A percentile compares a stretch with the other conserved stretches of the same genome.
These are phyloP conservation scores for Neolamprologus fasciatus DNA, from an alignment of 2,113 vertebrate species.

Conservation along the genomic window DNA sequence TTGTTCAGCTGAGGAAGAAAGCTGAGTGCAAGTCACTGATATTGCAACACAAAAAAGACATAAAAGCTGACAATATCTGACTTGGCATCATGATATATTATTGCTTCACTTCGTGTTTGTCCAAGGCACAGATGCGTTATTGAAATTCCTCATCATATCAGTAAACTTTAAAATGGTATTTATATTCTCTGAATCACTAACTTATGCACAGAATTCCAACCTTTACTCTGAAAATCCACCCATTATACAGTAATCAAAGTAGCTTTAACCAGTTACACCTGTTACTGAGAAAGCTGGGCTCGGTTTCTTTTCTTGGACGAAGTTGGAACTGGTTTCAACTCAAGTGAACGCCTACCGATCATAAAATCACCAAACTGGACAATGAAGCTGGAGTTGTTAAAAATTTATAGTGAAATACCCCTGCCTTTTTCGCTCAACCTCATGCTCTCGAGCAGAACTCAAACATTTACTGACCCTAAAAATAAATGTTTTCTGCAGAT, in stretches of 20 bases:
- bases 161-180: neutral
- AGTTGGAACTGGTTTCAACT: conserved; percentile 35
- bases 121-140: neutral
- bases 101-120: neutral
- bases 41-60: neutral
- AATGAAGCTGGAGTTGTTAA: conserved; percentile 58
- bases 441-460: conserved; percentile 24
- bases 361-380: conserved; percentile 53
- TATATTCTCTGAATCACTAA: neutral
- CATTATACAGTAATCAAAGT: neutral
- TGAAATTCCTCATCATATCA: neutral
- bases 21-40: neutral
- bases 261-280: conserved; percentile 37
- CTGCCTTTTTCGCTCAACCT: conserved; percentile 22
- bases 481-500: conserved; percentile 70
- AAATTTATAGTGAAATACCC: conserved; percentile 57
- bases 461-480: conserved; percentile 72
- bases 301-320: neutral
- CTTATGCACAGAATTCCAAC: neutral
- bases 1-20: neutral
- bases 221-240: neutral
- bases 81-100: neutral
- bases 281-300: conserved; percentile 11
- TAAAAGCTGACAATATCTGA: neutral
- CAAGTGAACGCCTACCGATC: conserved; percentile 30